Evolutionary conservation across 2,888 invertebrate genomes (phyloP), one percentile per base, ranked within the genome.

Genomic region (Dicyrtoma fusca): DNA sequence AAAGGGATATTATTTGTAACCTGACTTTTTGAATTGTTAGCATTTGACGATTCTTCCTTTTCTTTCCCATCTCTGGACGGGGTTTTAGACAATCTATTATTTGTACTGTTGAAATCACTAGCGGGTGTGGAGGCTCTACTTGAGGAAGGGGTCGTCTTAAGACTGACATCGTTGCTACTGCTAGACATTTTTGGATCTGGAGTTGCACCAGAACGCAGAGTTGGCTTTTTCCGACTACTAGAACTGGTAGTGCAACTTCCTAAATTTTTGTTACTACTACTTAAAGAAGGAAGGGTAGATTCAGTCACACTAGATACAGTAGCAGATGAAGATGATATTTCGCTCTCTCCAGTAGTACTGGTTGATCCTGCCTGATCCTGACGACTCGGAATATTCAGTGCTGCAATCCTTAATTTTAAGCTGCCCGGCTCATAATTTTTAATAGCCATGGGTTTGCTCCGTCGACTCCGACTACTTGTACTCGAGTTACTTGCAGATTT

Each of bases 351-450:
- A 17, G 45, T 45, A 45, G 45, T 45, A 11, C n/a, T 49, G 4
- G 11, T 49, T 49, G 4, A 6, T 49, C n/a, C 49, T 49, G 49
- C 17, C 49, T 53, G 23, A 11, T 47, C 25, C 55, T 63, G 42
- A n/a, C 53, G 45, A 45, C 17, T 83, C 55, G 85, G 83, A 70
- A 84, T 83, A 81, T 85, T 85, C 82, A 85, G 83, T 68, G 85
- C 85, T 76, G 83, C 82, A 69, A 86, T 85, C 81, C 86, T 86
- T 74, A 87, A 81, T 81, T 86, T 86, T 47, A 86, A 82, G 53
- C 84, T 85, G 72, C 85, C 86, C 14, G 77, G 73, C 51, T 76
- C 76, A 66, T 75, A 76, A 47, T 61, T 72, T 21, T 44, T 75
- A 11, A 80, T 70, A 6, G 74, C 75, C 66, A 75, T 74, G 10